Evolutionary conservation across 2,797 vertebrate genomes (phyloP).

Genomic region (Staurois parvus): DNA sequence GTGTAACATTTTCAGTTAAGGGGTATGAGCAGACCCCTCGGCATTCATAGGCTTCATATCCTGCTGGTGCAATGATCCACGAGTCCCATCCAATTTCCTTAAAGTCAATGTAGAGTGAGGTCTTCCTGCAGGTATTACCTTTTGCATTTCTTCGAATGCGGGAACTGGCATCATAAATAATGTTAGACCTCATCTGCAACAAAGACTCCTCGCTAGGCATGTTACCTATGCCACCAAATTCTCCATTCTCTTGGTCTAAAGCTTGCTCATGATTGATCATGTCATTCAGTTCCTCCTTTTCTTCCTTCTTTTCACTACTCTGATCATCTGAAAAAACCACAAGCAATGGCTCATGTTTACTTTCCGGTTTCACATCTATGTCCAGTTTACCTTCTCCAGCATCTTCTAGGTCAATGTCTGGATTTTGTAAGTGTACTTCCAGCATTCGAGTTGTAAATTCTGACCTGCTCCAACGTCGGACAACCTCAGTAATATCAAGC

Average conservation of each 20-base stretch:
- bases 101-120: conserved; percentile 93
- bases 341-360: conserved; percentile 90
- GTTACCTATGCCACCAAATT: conserved; percentile 71
- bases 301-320: conserved; percentile 86
- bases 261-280: conserved; percentile 92
- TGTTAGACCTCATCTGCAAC: conserved; percentile 94
- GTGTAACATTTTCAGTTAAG: conserved; percentile 91
- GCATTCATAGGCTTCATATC: conserved; percentile 95
- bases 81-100: conserved; percentile 99
- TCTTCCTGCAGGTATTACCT: conserved; percentile 93
- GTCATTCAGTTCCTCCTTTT: conserved; percentile 88
- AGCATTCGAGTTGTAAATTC: conserved; percentile 84
- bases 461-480: conserved; percentile 85
- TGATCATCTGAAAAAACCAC: conserved; percentile 96
- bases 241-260: conserved; percentile 76
- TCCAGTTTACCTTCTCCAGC: conserved; percentile 78
- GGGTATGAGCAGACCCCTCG: conserved; percentile 90
- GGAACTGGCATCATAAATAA: conserved; percentile 92
- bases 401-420: conserved; percentile 67
- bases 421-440: conserved; percentile 90
- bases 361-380: conserved; percentile 85
- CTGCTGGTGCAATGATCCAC: conserved; percentile 93
- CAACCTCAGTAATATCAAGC: conserved; percentile 89
- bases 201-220: conserved; percentile 88
- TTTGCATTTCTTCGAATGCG: conserved; percentile 94